These are phyloP conservation scores for Australoheros facetus DNA, from an alignment of 2,797 vertebrate species.

Conservation along the genomic window DNA sequence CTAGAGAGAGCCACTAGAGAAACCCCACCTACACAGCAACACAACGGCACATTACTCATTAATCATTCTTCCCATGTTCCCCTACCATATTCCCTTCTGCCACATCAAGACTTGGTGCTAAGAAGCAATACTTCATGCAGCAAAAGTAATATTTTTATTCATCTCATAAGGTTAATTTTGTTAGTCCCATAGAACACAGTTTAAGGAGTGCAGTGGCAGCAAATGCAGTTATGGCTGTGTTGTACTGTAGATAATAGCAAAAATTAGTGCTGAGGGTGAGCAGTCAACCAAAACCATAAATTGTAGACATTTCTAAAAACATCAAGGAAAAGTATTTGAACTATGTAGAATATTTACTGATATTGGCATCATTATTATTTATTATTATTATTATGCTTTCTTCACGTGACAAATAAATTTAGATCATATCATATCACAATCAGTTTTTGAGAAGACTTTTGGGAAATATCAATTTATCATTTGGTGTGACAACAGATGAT, in stretches of 20 bases:
- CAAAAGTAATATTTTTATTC: not conserved
- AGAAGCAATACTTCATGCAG: constrained; percentile 2
- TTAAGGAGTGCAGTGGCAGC: not conserved
- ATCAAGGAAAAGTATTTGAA: no score
- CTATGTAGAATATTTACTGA: not conserved
- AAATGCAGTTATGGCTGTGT: not conserved
- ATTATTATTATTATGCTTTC: not conserved
- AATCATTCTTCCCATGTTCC: constrained; percentile 24
- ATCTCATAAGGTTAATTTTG: not conserved
- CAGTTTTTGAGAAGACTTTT: not conserved
- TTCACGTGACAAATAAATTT: not conserved
- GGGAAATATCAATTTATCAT: not conserved
- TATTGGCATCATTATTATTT: not conserved
- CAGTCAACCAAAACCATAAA: no score
- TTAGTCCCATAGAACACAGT: not conserved
- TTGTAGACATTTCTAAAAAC: not conserved
- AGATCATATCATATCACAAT: not conserved
- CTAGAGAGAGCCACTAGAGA: constrained; percentile 18
- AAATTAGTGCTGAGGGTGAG: not conserved
- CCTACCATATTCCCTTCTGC: constrained; percentile 52
- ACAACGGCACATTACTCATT: constrained; percentile 65
- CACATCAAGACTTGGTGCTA: not conserved
- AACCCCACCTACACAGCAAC: constrained; percentile 26
- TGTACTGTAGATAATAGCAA: not conserved
- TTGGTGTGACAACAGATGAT: not conserved